Percentiles rank a stretch among this genome's conserved stretches.
These are phyloP conservation scores for Acridotheres tristis DNA, from an alignment of 2,797 vertebrate genomes.

Conservation along the genomic window DNA sequence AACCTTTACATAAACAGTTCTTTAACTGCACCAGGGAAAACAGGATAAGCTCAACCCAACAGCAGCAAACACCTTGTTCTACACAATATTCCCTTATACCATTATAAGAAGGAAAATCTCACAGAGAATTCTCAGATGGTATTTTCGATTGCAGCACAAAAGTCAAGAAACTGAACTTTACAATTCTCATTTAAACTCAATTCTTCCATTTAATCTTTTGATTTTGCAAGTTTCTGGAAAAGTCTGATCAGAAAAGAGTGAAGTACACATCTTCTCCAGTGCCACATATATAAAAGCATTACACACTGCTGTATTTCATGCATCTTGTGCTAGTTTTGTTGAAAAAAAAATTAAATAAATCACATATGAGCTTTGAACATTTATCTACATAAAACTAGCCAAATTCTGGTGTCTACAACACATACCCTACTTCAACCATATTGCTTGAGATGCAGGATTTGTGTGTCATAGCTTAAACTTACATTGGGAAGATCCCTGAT, in stretches of 20 bases:
- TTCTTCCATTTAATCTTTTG: neutral
- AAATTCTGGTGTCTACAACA: neutral
- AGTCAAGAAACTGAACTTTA: neutral
- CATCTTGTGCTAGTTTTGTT: neutral
- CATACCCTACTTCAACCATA: neutral
- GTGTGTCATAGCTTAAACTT: conserved; percentile 56
- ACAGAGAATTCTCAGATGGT: neutral
- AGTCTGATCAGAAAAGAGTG: neutral
- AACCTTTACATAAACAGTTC: neutral
- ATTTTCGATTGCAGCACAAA: neutral
- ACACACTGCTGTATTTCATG: neutral
- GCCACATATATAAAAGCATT: neutral
- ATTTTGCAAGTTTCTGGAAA: neutral
- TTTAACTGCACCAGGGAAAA: neutral
- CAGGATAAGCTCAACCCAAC: rapidly evolving
- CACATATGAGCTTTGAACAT: neutral
- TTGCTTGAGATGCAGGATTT: neutral
- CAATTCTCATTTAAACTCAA: neutral
- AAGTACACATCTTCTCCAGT: neutral
- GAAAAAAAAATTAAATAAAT: neutral
- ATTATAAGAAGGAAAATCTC: neutral
- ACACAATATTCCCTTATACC: neutral
- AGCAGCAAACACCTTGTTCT: neutral
- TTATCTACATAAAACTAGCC: neutral
- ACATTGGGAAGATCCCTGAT: conserved; percentile 96